Conservation (phyloP, 2,113 vertebrate species). For the Cyprinodon tularosa region DNA sequence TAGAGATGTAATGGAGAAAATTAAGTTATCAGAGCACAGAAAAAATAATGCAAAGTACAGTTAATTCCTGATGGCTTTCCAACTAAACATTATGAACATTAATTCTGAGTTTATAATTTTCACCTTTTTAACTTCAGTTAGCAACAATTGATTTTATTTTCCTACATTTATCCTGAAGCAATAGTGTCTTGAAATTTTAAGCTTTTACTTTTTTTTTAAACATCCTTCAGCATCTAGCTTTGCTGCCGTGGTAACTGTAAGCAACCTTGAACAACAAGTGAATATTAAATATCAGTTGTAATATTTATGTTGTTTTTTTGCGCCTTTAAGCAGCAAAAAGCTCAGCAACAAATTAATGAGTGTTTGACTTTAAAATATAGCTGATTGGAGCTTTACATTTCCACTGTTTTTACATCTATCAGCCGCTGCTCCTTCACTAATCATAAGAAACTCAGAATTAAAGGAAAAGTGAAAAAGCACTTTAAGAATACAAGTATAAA, state of each 20-base stretch:
- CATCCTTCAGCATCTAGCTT: neutral
- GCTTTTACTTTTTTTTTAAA: neutral
- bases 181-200: neutral
- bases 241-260: neutral
- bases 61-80: slow-evolving; percentile 15
- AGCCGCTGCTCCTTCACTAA: neutral
- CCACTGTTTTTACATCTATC: neutral
- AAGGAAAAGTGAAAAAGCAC: too few relatives aligned
- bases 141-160: neutral
- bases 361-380: neutral
- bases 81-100: slow-evolving; percentile 19
- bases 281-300: neutral
- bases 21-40: slow-evolving; percentile 30
- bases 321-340: neutral
- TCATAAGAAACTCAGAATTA: neutral
- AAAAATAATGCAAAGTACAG: slow-evolving; percentile 37
- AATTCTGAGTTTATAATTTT: neutral
- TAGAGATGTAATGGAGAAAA: slow-evolving; percentile 22
- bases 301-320: neutral
- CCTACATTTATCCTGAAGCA: neutral
- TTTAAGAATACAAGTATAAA: too few relatives aligned
- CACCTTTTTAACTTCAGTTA: neutral
- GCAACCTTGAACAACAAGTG: neutral
- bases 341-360: neutral
- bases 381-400: neutral